A percentile compares a stretch with the other conserved stretches of the same genome.
Evolutionary conservation across 2,888 invertebrate species (phyloP).

Genomic region (Trissolcus japonicus): DNA sequence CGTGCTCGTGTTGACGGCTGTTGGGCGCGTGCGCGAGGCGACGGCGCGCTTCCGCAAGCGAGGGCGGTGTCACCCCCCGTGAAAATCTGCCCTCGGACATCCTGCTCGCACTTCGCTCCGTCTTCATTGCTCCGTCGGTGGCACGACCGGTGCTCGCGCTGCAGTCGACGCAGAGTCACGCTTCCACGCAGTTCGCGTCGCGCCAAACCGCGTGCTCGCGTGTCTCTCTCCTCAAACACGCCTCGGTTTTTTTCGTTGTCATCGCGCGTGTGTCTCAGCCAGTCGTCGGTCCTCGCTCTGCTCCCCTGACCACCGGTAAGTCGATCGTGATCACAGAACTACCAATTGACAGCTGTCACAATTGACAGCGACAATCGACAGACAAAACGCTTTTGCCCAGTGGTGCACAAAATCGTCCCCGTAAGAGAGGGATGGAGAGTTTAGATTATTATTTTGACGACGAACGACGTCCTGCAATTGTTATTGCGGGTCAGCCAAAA

Average conservation of each 20-base stretch:
- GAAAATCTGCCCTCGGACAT: constrained; percentile 48
- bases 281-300: neutral
- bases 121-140: constrained; percentile 34
- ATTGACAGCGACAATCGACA: neutral
- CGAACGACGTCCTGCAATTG: no score
- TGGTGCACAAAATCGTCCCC: no score
- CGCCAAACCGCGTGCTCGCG: constrained; percentile 33
- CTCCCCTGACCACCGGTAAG: neutral
- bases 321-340: neutral
- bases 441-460: no score
- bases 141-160: constrained; percentile 47
- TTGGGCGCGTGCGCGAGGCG: constrained; percentile 33
- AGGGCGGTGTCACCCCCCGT: constrained; percentile 61
- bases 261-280: constrained; percentile 29
- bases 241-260: neutral
- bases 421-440: no score
- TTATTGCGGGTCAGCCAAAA: no score
- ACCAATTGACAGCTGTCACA: no score
- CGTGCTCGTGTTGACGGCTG: constrained; percentile 41
- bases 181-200: constrained; percentile 48
- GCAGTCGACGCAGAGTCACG: constrained; percentile 57
- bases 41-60: constrained; percentile 60
- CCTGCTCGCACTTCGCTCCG: constrained; percentile 15
- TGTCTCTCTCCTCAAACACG: constrained; percentile 1
- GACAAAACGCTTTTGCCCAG: no score